Conservation (phyloP, 2,888 invertebrate genomes). For the Aromia moschata region DNA sequence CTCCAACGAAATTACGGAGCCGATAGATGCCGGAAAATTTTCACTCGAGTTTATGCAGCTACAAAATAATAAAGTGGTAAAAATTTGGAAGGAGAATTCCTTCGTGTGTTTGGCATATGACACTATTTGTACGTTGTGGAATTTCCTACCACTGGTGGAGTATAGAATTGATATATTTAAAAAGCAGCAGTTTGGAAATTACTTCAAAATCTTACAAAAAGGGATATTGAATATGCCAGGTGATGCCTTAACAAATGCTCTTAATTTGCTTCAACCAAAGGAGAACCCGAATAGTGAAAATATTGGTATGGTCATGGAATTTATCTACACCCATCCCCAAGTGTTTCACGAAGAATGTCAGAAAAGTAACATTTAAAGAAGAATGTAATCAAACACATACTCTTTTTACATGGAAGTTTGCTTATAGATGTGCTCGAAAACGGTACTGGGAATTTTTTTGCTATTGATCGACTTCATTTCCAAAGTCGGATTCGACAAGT, state of each 20-base stretch:
- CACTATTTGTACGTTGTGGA: not conserved
- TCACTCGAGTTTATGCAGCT: not conserved
- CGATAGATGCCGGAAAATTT: slow-evolving; percentile 8
- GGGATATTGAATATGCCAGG: not conserved
- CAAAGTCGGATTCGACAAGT: not conserved
- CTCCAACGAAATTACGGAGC: not conserved
- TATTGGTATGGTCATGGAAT: slow-evolving; percentile 3
- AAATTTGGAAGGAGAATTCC: not conserved
- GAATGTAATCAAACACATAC: not conserved
- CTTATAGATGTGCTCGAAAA: slow-evolving; percentile 4
- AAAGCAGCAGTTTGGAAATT: not conserved
- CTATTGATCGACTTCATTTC: slow-evolving; percentile 1
- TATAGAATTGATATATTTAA: slow-evolving; percentile 4
- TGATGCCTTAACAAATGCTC: not conserved
- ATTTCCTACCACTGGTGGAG: not conserved
- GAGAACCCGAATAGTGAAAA: slow-evolving; percentile 3
- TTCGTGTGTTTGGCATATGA: not conserved
- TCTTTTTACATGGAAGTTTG: slow-evolving; percentile 1
- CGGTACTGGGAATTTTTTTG: slow-evolving; percentile 1
- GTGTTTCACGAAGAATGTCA: not conserved
- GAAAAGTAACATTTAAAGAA: slow-evolving; percentile 6
- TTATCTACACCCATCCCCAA: slow-evolving; percentile 1
- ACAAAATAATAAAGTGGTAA: not conserved
- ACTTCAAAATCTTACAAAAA: not conserved
- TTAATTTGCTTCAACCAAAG: not conserved